Conservation (phyloP, 2,888 invertebrate genomes). For the Drosophila acutilabella region DNA sequence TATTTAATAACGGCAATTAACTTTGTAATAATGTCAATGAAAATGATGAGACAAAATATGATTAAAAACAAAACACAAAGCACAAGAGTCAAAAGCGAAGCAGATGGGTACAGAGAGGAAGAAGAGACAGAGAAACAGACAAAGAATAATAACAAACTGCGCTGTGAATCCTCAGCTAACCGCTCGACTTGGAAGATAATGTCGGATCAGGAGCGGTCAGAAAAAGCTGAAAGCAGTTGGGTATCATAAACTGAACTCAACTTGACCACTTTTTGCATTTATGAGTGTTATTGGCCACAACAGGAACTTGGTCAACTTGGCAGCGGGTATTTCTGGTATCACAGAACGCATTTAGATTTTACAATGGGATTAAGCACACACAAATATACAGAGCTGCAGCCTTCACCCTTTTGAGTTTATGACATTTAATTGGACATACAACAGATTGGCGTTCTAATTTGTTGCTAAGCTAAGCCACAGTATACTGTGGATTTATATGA, state of each 20-base stretch:
- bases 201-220: slow-evolving; percentile 45
- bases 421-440: slow-evolving; percentile 73
- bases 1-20: slow-evolving; percentile 77
- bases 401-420: slow-evolving; percentile 50
- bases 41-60: slow-evolving; percentile 77
- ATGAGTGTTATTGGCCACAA: slow-evolving; percentile 56
- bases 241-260: slow-evolving; percentile 58
- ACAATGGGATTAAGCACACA: slow-evolving; percentile 46
- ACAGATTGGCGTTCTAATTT: slow-evolving; percentile 64
- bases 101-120: neutral
- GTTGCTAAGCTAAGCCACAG: slow-evolving; percentile 42
- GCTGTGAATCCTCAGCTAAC: slow-evolving; percentile 39
- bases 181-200: slow-evolving; percentile 63
- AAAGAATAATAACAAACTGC: slow-evolving; percentile 12
- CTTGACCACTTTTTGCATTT: slow-evolving; percentile 58
- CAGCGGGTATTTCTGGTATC: slow-evolving; percentile 34
- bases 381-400: neutral
- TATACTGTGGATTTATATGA: slow-evolving; percentile 58
- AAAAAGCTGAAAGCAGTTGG: neutral
- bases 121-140: slow-evolving; percentile 13
- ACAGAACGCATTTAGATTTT: slow-evolving; percentile 61
- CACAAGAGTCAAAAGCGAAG: slow-evolving; percentile 27
- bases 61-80: slow-evolving; percentile 63
- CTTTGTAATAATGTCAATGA: slow-evolving; percentile 80
- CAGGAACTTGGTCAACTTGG: slow-evolving; percentile 10